These are phyloP conservation scores for Lamprotornis superbus DNA, from an alignment of 2,113 vertebrate genomes.

Conservation along the genomic window DNA sequence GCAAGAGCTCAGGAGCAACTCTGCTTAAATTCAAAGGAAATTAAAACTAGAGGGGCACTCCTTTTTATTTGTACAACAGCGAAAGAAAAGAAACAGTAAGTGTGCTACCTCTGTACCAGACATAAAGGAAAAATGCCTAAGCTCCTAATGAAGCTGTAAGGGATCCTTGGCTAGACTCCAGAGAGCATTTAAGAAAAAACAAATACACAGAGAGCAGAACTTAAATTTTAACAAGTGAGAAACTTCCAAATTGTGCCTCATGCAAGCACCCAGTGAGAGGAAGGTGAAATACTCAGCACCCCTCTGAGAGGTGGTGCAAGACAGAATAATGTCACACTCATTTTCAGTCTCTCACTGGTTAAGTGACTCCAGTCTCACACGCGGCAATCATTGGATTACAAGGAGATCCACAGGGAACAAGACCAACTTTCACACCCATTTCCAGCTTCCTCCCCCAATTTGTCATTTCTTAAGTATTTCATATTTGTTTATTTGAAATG, in stretches of 20 bases:
- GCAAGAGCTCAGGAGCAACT: neutral
- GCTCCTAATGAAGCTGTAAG: neutral
- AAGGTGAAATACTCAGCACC: neutral
- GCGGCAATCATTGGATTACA: neutral
- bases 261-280: neutral
- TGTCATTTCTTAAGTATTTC: conserved; percentile 26
- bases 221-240: neutral
- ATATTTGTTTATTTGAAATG: neutral
- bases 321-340: neutral
- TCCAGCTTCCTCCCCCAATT: neutral
- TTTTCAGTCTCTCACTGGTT: neutral
- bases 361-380: neutral
- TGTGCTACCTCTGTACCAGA: neutral
- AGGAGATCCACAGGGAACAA: neutral
- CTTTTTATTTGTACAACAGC: neutral
- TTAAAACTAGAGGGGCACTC: neutral
- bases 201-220: neutral
- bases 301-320: neutral
- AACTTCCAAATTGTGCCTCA: neutral
- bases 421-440: neutral
- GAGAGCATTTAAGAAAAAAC: neutral
- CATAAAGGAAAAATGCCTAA: neutral
- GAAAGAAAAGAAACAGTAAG: neutral
- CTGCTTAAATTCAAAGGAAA: neutral
- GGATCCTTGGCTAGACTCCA: neutral